These are phyloP conservation scores for Labeo rohita DNA, from an alignment of 2,113 vertebrate genomes.

Conservation along the genomic window DNA sequence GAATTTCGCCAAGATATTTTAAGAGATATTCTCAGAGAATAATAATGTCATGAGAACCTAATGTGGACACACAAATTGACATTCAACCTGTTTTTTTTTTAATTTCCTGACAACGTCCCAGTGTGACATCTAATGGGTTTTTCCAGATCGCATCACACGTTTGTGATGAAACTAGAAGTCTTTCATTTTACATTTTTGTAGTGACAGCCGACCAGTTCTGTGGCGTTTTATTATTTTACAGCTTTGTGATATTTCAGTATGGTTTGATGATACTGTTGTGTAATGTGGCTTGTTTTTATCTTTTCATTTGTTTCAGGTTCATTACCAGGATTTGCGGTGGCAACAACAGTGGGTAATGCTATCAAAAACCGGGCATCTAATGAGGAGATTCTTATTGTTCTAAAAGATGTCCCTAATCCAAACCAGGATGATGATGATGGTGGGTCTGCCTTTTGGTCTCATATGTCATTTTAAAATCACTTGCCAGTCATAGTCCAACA, in stretches of 20 bases:
- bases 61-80: no score
- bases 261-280: background rate
- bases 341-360: constrained; percentile 85
- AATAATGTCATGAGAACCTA: no score
- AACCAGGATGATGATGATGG: constrained; percentile 97
- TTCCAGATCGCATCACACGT: background rate
- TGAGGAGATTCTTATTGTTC: constrained; percentile 90
- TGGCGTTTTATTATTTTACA: background rate
- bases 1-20: no score
- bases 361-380: constrained; percentile 95
- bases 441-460: constrained; percentile 59
- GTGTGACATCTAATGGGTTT: no score
- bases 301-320: constrained; percentile 75
- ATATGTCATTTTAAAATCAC: background rate
- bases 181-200: background rate
- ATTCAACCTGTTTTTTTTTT: no score
- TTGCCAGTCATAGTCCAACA: background rate
- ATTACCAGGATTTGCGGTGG: constrained; percentile 87
- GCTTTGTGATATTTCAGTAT: background rate
- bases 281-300: background rate
- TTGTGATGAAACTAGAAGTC: background rate
- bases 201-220: background rate
- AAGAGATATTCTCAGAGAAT: no score
- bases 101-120: no score
- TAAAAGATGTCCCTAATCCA: constrained; percentile 95